phyloP scores from a whole-genome alignment of 1,140 invertebrate genomes.

The Cherax quadricarinatus region DNA sequence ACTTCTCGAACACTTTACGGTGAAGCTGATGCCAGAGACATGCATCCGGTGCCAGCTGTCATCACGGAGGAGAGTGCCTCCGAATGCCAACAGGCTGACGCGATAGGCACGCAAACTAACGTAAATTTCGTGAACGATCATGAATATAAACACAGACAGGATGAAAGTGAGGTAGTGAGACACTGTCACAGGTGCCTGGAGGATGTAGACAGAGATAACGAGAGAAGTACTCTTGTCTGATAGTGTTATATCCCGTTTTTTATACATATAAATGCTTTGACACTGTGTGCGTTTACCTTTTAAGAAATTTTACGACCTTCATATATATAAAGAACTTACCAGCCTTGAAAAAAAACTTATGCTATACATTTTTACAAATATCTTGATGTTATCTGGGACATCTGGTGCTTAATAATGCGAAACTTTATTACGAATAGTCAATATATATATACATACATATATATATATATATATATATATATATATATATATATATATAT shows the following conservation, averaged over 20 bases:
- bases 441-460: no score
- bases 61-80: background rate
- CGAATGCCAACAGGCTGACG: conserved; percentile 10
- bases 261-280: background rate
- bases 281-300: background rate
- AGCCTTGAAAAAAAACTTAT: background rate
- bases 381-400: background rate
- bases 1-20: conserved; percentile 15
- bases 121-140: background rate
- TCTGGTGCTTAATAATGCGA: background rate
- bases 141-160: conserved; percentile 10
- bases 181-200: conserved; percentile 6
- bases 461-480: no score
- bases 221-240: conserved; percentile 55
- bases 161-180: background rate
- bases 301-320: background rate
- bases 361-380: conserved; percentile 12
- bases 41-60: background rate
- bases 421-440: background rate
- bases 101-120: background rate
- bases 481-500: background rate
- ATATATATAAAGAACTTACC: background rate
- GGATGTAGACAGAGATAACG: conserved; percentile 4
- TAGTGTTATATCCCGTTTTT: background rate
- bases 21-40: background rate